Percentiles rank a stretch among this genome's conserved stretches.
These are phyloP conservation scores for Chloroceryle amazona DNA, from an alignment of 2,797 vertebrate species.

Conservation along the genomic window DNA sequence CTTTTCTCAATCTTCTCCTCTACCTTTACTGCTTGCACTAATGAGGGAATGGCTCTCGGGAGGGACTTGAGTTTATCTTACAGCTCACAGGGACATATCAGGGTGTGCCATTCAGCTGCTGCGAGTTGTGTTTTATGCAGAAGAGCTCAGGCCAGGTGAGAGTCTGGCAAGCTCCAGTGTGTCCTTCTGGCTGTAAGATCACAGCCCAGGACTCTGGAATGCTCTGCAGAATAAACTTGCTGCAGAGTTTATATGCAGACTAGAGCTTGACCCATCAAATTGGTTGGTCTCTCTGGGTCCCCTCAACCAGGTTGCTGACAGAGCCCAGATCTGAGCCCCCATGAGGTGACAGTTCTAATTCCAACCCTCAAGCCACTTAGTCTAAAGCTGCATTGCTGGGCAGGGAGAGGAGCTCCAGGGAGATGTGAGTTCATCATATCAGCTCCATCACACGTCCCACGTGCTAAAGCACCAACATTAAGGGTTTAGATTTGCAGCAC, in stretches of 20 bases:
- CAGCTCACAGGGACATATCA: fast-evolving
- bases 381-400: not conserved
- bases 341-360: not conserved
- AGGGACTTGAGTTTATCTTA: not conserved
- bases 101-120: fast-evolving
- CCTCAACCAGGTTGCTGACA: not conserved
- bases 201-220: not conserved
- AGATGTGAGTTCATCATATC: not conserved
- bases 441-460: not conserved
- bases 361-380: not conserved
- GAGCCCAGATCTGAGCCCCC: not conserved
- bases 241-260: not conserved
- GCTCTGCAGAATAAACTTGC: not conserved
- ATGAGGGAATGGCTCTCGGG: fast-evolving
- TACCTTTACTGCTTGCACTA: not conserved
- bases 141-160: not conserved
- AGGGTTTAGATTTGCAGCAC: not conserved
- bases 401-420: not conserved
- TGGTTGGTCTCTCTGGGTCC: not conserved
- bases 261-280: not conserved
- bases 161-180: not conserved
- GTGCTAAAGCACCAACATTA: not conserved
- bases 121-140: not conserved
- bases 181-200: not conserved
- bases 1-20: not conserved